Percentiles rank a stretch among this genome's conserved stretches.
Conservation (phyloP, 2,113 vertebrate species). For the Amphilophus citrinellus region DNA sequence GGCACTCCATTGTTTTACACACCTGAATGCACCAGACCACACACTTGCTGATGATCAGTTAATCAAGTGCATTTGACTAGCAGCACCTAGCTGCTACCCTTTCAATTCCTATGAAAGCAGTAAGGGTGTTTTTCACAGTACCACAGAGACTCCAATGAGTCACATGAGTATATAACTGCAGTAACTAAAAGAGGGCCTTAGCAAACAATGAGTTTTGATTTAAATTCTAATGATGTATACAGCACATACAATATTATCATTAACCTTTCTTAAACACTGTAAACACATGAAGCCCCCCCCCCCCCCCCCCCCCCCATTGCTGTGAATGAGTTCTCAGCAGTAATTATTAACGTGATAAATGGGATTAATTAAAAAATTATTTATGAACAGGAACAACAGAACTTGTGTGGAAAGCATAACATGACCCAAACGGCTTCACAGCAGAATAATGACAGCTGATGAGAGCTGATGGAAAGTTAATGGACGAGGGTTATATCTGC, state of each 20-base stretch:
- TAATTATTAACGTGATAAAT: neutral
- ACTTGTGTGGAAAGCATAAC: neutral
- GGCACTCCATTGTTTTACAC: neutral
- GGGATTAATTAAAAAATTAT: too few relatives aligned
- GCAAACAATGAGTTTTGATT: neutral
- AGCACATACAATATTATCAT: neutral
- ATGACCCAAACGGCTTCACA: neutral
- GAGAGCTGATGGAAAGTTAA: constrained; percentile 20
- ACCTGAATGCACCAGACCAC: neutral
- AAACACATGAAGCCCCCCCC: too few relatives aligned
- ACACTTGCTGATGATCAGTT: neutral
- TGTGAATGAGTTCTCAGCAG: constrained; percentile 21
- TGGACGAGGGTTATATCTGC: neutral
- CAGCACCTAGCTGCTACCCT: neutral
- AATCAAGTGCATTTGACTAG: neutral
- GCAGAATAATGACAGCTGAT: too few relatives aligned
- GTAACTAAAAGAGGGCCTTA: neutral
- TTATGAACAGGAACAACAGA: neutral
- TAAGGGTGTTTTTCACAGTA: neutral
- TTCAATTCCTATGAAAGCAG: neutral
- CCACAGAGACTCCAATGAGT: too few relatives aligned
- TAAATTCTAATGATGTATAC: neutral
- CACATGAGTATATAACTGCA: neutral
- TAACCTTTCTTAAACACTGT: too few relatives aligned
- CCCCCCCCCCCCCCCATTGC: neutral